These are phyloP conservation scores for Sebastes hopkinsi DNA, from an alignment of 2,797 vertebrate species.

Conservation along the genomic window DNA sequence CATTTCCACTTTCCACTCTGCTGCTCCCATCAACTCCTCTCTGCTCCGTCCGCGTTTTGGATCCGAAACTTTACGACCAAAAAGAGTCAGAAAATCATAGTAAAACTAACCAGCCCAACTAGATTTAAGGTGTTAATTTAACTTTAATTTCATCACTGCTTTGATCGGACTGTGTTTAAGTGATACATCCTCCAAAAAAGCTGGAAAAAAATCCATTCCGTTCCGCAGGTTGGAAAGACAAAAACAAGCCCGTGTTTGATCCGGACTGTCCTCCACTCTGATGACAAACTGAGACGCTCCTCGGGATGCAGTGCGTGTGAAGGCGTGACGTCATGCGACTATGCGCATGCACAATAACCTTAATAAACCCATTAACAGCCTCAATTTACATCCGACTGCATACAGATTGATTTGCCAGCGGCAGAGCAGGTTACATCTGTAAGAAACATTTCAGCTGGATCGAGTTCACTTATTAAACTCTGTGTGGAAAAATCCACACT, in stretches of 20 bases:
- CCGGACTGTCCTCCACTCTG: slow-evolving; percentile 41
- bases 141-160: not conserved
- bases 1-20: slow-evolving; percentile 23
- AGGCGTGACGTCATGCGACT: slow-evolving; percentile 66
- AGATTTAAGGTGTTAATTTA: not conserved
- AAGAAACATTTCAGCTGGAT: not conserved
- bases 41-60: not conserved
- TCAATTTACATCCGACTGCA: not conserved
- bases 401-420: slow-evolving; percentile 18
- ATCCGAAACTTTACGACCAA: slow-evolving; percentile 40
- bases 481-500: slow-evolving; percentile 3
- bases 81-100: not conserved
- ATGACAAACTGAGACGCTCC: slow-evolving; percentile 1
- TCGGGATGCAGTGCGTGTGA: not conserved
- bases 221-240: slow-evolving; percentile 14
- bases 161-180: not conserved
- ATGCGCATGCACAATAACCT: slow-evolving; percentile 31
- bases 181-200: slow-evolving; percentile 12
- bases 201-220: slow-evolving; percentile 27
- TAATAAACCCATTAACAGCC: slow-evolving; percentile 18
- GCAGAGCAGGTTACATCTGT: slow-evolving; percentile 7
- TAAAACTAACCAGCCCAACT: not conserved
- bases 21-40: not conserved
- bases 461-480: slow-evolving; percentile 17
- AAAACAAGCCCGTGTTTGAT: slow-evolving; percentile 26